A percentile compares a stretch with the other conserved stretches of the same genome.
phyloP scores from a whole-genome alignment of 2,888 invertebrate genomes.

The Epinotia nisella region DNA sequence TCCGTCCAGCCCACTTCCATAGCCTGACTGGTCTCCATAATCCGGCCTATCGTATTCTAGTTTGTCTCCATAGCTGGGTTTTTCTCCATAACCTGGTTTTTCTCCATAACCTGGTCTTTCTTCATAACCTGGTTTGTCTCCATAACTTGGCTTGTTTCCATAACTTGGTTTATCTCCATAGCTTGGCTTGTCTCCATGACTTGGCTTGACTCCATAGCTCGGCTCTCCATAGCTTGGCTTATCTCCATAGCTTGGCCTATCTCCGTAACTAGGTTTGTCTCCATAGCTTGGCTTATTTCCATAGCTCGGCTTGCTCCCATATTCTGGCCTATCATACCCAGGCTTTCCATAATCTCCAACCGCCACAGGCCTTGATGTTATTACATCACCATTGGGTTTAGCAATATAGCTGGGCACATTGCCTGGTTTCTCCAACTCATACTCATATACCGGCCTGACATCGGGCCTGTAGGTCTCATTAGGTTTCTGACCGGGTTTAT shows the following conservation, averaged over 20 bases:
- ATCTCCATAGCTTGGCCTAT: neutral
- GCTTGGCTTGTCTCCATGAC: neutral
- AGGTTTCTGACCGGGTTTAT: conserved; percentile 47
- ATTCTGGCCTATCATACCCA: conserved; percentile 50
- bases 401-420: conserved; percentile 69
- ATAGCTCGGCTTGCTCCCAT: conserved; percentile 5
- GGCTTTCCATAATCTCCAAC: conserved; percentile 65
- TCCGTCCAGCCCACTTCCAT: neutral
- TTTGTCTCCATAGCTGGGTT: neutral
- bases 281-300: neutral
- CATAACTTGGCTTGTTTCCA: neutral
- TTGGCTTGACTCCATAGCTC: neutral
- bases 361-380: conserved; percentile 72
- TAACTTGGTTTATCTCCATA: conserved; percentile 13
- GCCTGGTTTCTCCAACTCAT: conserved; percentile 65
- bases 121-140: neutral
- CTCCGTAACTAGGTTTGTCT: neutral
- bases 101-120: neutral
- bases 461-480: conserved; percentile 53
- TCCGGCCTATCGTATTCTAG: conserved; percentile 5
- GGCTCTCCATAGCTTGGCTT: conserved; percentile 5
- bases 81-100: conserved; percentile 4
- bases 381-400: conserved; percentile 65
- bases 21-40: conserved; percentile 1
- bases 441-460: conserved; percentile 75